Evolutionary conservation across 2,888 invertebrate genomes (phyloP), one percentile per base, ranked within the genome.

Genomic region (Apamea monoglypha): DNA sequence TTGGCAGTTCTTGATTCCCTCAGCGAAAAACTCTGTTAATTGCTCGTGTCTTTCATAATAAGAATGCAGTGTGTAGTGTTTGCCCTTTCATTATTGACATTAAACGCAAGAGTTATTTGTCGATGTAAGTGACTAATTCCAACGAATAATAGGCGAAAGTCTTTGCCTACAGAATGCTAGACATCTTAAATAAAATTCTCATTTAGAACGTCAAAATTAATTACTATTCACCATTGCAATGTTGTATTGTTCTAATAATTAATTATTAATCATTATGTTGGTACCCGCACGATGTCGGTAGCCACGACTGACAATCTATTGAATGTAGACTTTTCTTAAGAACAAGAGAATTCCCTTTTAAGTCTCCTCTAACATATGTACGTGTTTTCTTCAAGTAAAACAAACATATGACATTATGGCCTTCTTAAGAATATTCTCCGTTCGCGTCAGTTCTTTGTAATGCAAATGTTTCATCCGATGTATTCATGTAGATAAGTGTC

Each of bases 321-420:
- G 16, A 61, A 64, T 56, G 47, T n/a, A 2, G 29, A 29, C 32
- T 56, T 82, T 76, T 76, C 74, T 44, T 67, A 72, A 44, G n/a
- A 76, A 47, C 29, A 68, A 75, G 8, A 47, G 47, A 36, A 74
- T 63, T 63, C 14, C 8, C 21, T 70, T 87, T 80, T 25, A 76
- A 75, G 72, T 73, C 64, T 40, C 47, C n/a, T 86, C 74, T 64
- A 66, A 76, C 66, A 79, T 36, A 76, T 83, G 50, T n/a, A 74
- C 16, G n/a, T 83, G 53, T 87, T 76, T 85, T 87, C 72, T 59
- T 40, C 75, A 87, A 79, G 44, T 66, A 77, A 88, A 86, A 88
- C 86, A 88, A 82, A 88, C 83, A 88, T 71, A 25, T 50, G 36
- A n/a, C 40, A 59, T 66, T 80, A 69, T 77, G 40, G 32, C 18